Evolutionary conservation across 2,113 vertebrate genomes (phyloP).

Genomic region (Psilopsiagon aurifrons): DNA sequence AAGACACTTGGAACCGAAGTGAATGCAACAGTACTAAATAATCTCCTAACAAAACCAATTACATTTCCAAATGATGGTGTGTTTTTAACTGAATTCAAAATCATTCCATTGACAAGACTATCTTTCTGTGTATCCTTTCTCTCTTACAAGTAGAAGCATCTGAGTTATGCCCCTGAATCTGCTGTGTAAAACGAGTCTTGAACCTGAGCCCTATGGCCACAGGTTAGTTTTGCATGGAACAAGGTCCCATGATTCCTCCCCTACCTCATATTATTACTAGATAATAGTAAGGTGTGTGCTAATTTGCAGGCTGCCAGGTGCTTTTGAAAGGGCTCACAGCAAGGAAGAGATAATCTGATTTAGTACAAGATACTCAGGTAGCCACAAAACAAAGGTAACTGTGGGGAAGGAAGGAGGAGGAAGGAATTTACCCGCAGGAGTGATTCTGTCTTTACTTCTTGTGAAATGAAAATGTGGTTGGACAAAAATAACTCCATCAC

Average conservation of each 20-base stretch:
- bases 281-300: neutral
- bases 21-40: slow-evolving; percentile 2
- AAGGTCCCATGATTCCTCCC: neutral
- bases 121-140: neutral
- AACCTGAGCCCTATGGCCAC: neutral
- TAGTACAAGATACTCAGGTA: neutral
- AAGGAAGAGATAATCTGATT: neutral
- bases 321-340: neutral
- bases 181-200: neutral
- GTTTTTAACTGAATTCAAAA: neutral
- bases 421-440: neutral
- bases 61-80: neutral
- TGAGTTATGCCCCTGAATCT: neutral
- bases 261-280: neutral
- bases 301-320: neutral
- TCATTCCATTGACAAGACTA: neutral
- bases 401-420: neutral
- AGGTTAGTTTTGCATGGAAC: neutral
- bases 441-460: neutral
- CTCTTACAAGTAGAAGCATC: neutral
- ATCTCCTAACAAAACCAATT: neutral
- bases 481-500: neutral
- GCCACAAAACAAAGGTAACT: neutral
- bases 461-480: neutral
- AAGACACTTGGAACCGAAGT: neutral